Conservation (phyloP, 2,113 vertebrate species). For the Pollimyrus isidori region DNA sequence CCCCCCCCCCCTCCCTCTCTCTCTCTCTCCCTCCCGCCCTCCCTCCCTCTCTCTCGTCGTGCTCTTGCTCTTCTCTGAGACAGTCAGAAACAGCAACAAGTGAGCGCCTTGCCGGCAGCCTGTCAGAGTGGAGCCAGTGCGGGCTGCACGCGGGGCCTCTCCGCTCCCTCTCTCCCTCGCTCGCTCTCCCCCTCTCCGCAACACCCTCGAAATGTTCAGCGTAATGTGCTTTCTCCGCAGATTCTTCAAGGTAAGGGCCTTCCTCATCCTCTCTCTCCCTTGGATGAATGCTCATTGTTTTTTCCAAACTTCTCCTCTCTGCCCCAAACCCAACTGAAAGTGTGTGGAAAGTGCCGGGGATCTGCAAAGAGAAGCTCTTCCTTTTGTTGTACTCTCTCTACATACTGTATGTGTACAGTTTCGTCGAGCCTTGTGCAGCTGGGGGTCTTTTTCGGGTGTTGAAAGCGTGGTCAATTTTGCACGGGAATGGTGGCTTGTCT, state of each 20-base stretch:
- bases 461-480: not conserved
- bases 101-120: constrained; percentile 18
- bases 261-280: not conserved
- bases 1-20: not conserved
- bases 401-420: not conserved
- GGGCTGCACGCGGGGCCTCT: constrained; percentile 4
- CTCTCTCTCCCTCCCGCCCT: not conserved
- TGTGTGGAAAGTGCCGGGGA: not conserved
- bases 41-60: not conserved
- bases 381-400: not conserved
- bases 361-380: not conserved
- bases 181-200: not conserved
- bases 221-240: constrained; percentile 38
- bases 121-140: constrained; percentile 15
- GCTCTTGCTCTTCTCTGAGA: constrained; percentile 6
- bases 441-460: not conserved
- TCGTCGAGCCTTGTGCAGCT: not conserved
- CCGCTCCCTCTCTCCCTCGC: not conserved
- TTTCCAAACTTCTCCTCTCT: not conserved
- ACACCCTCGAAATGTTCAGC: constrained; percentile 34
- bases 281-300: not conserved
- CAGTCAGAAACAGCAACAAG: constrained; percentile 29
- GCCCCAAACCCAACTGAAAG: not conserved
- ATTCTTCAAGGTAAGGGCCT: constrained; percentile 39
- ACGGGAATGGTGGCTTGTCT: not conserved